phyloP scores from a whole-genome alignment of 2,888 invertebrate species.

The Tromatobia lineatoria region DNA sequence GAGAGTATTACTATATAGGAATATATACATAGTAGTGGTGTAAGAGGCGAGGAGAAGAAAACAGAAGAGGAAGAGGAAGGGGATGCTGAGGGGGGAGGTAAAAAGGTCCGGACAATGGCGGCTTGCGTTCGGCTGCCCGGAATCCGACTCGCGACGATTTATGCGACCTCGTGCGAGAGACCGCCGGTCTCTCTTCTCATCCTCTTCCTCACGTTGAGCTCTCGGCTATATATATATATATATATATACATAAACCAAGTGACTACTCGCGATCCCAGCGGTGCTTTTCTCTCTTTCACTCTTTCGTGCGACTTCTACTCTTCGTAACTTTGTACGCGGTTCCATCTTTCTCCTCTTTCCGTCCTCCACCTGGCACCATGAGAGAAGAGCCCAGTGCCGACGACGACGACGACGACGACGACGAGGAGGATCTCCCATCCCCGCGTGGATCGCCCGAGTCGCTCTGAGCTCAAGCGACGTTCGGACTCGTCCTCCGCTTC shows the following conservation, averaged over 20 bases:
- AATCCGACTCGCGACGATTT: conserved; percentile 84
- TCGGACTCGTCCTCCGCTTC: conserved; percentile 48
- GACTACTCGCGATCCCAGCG: conserved; percentile 6
- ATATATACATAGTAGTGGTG: conserved; percentile 43
- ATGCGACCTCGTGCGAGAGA: conserved; percentile 79
- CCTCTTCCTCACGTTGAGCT: conserved; percentile 56
- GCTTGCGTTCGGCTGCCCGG: conserved; percentile 82
- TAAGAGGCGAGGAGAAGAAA: conserved; percentile 38
- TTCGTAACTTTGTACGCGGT: conserved; percentile 50
- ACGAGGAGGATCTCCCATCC: conserved; percentile 20
- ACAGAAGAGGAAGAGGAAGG: conserved; percentile 39
- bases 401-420: too few species aligned
- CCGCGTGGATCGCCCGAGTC: conserved; percentile 32
- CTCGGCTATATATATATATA: conserved; percentile 27
- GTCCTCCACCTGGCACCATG: conserved; percentile 62
- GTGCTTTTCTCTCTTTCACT: conserved; percentile 21
- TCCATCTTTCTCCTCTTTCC: conserved; percentile 47
- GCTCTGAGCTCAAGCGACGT: conserved; percentile 26
- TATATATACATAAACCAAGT: conserved; percentile 13
- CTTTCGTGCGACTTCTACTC: conserved; percentile 35
- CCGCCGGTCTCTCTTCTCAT: conserved; percentile 68
- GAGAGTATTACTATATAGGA: conserved; percentile 23
- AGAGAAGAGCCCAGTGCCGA: conserved; percentile 46
- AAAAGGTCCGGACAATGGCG: conserved; percentile 83
- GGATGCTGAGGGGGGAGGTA: conserved; percentile 66